phyloP scores from a whole-genome alignment of 2,113 vertebrate genomes.

The Tiliqua scincoides region DNA sequence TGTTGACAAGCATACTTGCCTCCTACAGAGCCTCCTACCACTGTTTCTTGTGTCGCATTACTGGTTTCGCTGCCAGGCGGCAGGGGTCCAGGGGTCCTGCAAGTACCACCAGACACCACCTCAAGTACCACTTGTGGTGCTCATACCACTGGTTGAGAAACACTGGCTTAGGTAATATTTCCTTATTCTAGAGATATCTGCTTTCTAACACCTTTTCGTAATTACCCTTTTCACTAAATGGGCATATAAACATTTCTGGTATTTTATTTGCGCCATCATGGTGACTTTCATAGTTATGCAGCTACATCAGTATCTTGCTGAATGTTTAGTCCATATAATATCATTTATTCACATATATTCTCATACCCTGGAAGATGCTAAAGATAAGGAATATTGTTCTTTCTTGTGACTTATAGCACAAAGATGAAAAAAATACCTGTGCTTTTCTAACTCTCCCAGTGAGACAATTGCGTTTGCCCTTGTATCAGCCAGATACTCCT shows the following conservation, averaged over 20 bases:
- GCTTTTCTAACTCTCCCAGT: constrained; percentile 46
- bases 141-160: too few relatives aligned
- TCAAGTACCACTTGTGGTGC: too few relatives aligned
- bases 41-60: too few relatives aligned
- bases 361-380: constrained; percentile 60
- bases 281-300: constrained; percentile 55
- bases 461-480: constrained; percentile 40
- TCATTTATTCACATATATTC: constrained; percentile 58
- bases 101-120: too few relatives aligned
- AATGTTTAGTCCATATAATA: constrained; percentile 56
- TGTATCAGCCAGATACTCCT: constrained; percentile 28
- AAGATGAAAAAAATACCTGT: constrained; percentile 53
- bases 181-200: constrained; percentile 26
- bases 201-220: constrained; percentile 56
- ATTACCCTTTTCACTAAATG: constrained; percentile 65
- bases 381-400: constrained; percentile 42
- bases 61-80: too few relatives aligned
- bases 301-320: constrained; percentile 48
- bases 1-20: too few relatives aligned
- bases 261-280: constrained; percentile 71
- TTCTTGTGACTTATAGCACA: constrained; percentile 56
- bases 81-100: too few relatives aligned
- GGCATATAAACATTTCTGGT: constrained; percentile 42
- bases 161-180: not conserved
- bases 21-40: too few relatives aligned